phyloP scores from a whole-genome alignment of 1,140 invertebrate species.

The Megalopta genalis region DNA sequence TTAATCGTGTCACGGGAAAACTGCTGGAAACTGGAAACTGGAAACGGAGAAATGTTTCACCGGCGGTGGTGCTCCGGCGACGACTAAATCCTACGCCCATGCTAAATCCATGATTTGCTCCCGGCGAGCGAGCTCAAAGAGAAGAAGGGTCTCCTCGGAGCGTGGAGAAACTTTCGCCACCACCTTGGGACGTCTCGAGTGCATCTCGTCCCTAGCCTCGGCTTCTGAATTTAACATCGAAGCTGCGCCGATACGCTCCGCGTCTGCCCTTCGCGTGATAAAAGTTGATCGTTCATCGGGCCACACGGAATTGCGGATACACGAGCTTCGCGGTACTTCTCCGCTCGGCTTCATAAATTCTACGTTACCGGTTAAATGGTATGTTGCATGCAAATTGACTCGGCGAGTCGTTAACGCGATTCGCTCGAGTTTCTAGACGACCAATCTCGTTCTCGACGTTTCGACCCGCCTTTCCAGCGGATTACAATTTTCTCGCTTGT shows the following conservation, averaged over 20 bases:
- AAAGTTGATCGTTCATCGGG: conserved; percentile 5
- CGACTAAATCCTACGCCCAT: conserved; percentile 20
- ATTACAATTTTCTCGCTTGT: no score
- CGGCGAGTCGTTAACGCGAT: no score
- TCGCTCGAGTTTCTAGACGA: no score
- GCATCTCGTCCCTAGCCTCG: conserved; percentile 52
- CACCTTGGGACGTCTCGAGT: conserved; percentile 58
- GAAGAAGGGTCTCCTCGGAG: conserved; percentile 46
- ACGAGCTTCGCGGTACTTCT: background rate
- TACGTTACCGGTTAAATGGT: background rate
- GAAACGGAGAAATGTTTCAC: background rate
- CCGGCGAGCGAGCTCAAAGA: conserved; percentile 40
- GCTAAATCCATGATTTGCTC: conserved; percentile 50
- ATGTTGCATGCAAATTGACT: no score
- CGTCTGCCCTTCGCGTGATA: background rate
- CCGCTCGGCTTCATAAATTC: background rate
- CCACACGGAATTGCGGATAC: background rate
- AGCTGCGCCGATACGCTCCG: conserved; percentile 29
- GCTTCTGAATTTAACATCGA: conserved; percentile 49
- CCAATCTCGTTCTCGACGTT: no score
- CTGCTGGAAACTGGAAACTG: no score
- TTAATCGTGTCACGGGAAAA: conserved; percentile 7
- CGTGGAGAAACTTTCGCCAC: conserved; percentile 54
- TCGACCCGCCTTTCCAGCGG: no score
- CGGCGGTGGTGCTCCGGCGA: background rate